These are phyloP conservation scores for Pterocles burchelli DNA, from an alignment of 2,113 vertebrate genomes.

Conservation along the genomic window DNA sequence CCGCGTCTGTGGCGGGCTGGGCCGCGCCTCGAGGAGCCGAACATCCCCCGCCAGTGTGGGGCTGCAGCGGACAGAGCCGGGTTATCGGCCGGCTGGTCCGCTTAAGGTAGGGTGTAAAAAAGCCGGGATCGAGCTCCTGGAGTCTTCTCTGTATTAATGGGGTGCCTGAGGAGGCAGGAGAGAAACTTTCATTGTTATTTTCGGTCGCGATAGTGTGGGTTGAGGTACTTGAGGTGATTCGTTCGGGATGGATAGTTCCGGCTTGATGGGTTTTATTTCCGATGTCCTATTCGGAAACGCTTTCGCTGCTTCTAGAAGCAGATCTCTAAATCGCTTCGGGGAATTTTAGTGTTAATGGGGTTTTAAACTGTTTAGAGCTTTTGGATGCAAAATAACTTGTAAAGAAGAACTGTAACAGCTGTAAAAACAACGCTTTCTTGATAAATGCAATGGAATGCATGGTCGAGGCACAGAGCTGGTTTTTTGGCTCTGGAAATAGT, in stretches of 20 bases:
- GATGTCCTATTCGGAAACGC: neutral
- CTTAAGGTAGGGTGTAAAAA: neutral
- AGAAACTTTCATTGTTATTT: rapidly evolving
- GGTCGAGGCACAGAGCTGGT: neutral
- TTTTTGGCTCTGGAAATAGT: neutral
- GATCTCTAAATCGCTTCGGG: neutral
- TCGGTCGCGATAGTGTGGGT: rapidly evolving
- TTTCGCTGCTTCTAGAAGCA: rapidly evolving
- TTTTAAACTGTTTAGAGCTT: neutral
- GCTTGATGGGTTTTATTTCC: neutral
- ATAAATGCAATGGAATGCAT: rapidly evolving
- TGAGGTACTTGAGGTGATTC: neutral
- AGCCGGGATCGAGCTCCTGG: neutral
- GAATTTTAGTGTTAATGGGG: rapidly evolving
- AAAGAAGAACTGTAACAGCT: rapidly evolving
- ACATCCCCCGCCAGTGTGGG: neutral
- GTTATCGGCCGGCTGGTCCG: no score
- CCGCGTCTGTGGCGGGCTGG: neutral
- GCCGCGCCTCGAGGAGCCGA: neutral
- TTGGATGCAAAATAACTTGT: neutral
- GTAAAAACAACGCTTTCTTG: rapidly evolving
- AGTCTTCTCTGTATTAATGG: rapidly evolving
- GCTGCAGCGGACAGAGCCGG: neutral
- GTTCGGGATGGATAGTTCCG: rapidly evolving
- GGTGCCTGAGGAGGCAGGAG: neutral